Percentiles rank a stretch among this genome's conserved stretches.
These are phyloP conservation scores for Aphelinus atriplicis DNA, from an alignment of 1,140 invertebrate species.

Conservation along the genomic window DNA sequence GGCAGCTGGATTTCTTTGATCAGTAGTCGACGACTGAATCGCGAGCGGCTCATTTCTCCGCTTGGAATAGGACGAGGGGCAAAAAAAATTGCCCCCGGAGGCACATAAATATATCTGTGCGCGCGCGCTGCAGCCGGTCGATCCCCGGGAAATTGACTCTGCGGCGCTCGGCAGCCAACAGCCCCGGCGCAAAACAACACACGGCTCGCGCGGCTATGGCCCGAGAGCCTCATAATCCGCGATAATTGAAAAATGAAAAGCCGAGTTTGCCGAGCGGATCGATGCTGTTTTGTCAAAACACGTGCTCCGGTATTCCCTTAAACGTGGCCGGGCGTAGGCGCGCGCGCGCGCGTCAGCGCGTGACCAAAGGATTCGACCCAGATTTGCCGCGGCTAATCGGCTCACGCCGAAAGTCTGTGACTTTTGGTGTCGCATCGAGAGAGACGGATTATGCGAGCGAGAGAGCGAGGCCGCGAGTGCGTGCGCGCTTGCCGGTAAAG, in stretches of 20 bases:
- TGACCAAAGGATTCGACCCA: slow-evolving; percentile 5
- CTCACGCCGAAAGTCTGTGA: neutral
- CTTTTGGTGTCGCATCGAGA: slow-evolving; percentile 1
- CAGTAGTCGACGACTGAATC: no score
- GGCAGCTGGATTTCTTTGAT: no score
- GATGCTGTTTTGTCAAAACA: slow-evolving; percentile 12
- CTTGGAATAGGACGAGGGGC: no score
- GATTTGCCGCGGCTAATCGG: slow-evolving; percentile 25
- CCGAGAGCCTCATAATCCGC: neutral
- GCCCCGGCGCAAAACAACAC: no score
- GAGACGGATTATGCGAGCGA: neutral
- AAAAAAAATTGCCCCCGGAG: no score
- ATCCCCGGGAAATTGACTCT: neutral
- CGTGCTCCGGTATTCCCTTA: neutral
- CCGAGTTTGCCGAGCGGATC: neutral
- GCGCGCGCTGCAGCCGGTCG: neutral
- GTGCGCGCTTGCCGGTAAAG: slow-evolving; percentile 19
- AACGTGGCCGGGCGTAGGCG: no score
- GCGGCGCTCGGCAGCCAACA: no score
- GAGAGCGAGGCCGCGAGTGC: neutral
- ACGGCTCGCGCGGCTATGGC: no score
- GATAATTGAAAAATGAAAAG: slow-evolving; percentile 26
- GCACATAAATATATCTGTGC: neutral
- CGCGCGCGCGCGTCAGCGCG: neutral
- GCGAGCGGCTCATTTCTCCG: no score